A percentile compares a stretch with the other conserved stretches of the same genome.
phyloP scores from a whole-genome alignment of 1,140 invertebrate species.

The Hormaphis cornu region DNA sequence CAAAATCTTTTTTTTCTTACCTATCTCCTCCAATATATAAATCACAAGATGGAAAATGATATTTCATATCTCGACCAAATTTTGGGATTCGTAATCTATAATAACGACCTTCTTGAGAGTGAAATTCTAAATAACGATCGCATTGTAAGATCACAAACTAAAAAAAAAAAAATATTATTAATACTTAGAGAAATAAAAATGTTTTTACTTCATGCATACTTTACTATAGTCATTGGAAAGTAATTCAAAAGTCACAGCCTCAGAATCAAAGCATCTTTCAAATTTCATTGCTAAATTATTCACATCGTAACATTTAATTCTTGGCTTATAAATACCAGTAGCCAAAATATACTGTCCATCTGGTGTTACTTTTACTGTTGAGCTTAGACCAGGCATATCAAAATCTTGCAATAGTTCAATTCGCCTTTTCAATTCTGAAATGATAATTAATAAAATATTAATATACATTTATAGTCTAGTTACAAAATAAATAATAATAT shows the following conservation, averaged over 20 bases:
- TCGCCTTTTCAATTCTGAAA: slow-evolving; percentile 65
- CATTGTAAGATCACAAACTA: slow-evolving; percentile 70
- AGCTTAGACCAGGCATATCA: slow-evolving; percentile 93
- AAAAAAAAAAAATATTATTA: slow-evolving; percentile 38
- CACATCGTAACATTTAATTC: slow-evolving; percentile 92
- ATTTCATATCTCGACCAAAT: slow-evolving; percentile 89
- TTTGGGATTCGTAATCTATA: slow-evolving; percentile 85
- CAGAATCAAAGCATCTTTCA: slow-evolving; percentile 94
- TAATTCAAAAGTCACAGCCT: slow-evolving; percentile 79
- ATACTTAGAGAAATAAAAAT: background rate
- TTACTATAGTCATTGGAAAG: slow-evolving; percentile 85
- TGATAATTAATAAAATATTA: slow-evolving; percentile 32
- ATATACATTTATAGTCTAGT: background rate
- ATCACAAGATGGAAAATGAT: slow-evolving; percentile 83
- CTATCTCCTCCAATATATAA: slow-evolving; percentile 82
- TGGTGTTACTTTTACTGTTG: slow-evolving; percentile 70
- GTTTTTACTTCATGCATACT: slow-evolving; percentile 45
- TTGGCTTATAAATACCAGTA: slow-evolving; percentile 93
- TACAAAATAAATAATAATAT: no score
- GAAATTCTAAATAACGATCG: slow-evolving; percentile 89
- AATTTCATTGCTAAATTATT: slow-evolving; percentile 95
- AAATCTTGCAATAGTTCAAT: slow-evolving; percentile 99
- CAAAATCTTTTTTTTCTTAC: slow-evolving; percentile 49
- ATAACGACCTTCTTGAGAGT: slow-evolving; percentile 83
- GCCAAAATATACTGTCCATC: slow-evolving; percentile 89